Evolutionary conservation across 1,140 invertebrate species (phyloP).

Genomic region (Bursaphelenchus mucronatus): DNA sequence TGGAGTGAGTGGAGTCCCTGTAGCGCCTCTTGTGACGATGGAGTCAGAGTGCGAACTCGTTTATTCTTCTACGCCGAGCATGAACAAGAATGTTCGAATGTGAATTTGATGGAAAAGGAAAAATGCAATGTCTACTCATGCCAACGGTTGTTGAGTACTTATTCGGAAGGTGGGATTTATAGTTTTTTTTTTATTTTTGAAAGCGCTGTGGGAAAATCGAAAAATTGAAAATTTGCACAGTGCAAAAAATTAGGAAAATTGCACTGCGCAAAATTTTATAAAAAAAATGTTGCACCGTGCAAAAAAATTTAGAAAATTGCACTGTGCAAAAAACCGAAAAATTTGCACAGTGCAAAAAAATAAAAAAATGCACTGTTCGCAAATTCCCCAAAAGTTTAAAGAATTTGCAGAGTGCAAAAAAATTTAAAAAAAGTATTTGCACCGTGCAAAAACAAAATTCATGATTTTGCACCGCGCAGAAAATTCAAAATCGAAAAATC

Average conservation of each 20-base stretch:
- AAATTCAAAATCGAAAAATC: too few species aligned
- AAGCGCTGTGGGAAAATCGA: background rate
- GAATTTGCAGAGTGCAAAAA: too few species aligned
- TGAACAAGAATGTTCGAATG: conserved; percentile 54
- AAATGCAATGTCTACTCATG: conserved; percentile 53
- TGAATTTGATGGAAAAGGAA: conserved; percentile 60
- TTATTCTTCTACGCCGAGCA: conserved; percentile 59
- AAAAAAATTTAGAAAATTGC: too few species aligned
- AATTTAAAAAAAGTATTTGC: too few species aligned
- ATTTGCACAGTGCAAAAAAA: conserved; percentile 15
- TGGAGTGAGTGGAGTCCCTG: conserved; percentile 78
- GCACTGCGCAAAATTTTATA: too few species aligned
- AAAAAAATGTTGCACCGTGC: background rate
- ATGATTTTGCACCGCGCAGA: too few species aligned
- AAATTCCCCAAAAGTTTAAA: too few species aligned
- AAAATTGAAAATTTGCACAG: conserved; percentile 12
- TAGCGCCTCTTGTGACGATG: conserved; percentile 71
- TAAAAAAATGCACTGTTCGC: too few species aligned
- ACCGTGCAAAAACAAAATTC: too few species aligned
- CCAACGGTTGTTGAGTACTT: conserved; percentile 43
- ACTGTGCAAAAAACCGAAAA: background rate
- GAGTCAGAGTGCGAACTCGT: conserved; percentile 64
- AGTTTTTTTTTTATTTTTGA: conserved; percentile 3
- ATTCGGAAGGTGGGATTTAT: conserved; percentile 53
- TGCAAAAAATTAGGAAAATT: too few species aligned